Evolutionary conservation across 2,888 invertebrate genomes (phyloP).

Genomic region (Ochlodes sylvanus): DNA sequence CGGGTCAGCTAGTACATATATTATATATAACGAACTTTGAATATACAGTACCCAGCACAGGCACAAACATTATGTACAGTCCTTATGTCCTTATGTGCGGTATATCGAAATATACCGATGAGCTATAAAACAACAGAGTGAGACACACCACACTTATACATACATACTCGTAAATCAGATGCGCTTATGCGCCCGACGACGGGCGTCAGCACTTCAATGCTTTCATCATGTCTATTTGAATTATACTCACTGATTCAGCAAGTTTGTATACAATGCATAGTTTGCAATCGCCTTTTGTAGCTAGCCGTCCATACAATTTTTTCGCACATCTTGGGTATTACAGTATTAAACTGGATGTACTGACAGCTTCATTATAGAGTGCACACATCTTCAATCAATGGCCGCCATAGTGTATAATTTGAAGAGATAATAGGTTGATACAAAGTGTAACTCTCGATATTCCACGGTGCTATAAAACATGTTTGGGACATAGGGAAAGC

Average conservation of each 20-base stretch:
- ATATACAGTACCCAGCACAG: too few species aligned
- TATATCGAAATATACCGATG: conserved; percentile 7
- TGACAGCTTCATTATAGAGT: background rate
- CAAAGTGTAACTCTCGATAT: too few species aligned
- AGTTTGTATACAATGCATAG: conserved; percentile 10
- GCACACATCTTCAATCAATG: background rate
- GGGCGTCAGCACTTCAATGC: conserved; percentile 44
- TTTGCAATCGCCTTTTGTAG: background rate
- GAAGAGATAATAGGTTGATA: background rate
- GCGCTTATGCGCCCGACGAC: conserved; percentile 41
- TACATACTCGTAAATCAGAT: conserved; percentile 36
- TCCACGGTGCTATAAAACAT: too few species aligned
- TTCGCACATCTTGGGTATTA: background rate
- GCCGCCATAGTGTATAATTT: conserved; percentile 3
- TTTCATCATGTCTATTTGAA: conserved; percentile 45
- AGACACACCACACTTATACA: conserved; percentile 19
- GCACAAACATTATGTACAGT: too few species aligned
- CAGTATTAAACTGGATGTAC: background rate
- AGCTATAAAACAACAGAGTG: conserved; percentile 13
- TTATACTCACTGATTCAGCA: conserved; percentile 36
- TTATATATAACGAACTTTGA: too few species aligned
- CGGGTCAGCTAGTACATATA: too few species aligned
- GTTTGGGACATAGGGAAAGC: too few species aligned
- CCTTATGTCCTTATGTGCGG: too few species aligned
- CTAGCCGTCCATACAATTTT: background rate